A percentile compares a stretch with the other conserved stretches of the same genome.
These are phyloP conservation scores for Myripristis murdjan DNA, from an alignment of 2,797 vertebrate genomes.

Conservation along the genomic window DNA sequence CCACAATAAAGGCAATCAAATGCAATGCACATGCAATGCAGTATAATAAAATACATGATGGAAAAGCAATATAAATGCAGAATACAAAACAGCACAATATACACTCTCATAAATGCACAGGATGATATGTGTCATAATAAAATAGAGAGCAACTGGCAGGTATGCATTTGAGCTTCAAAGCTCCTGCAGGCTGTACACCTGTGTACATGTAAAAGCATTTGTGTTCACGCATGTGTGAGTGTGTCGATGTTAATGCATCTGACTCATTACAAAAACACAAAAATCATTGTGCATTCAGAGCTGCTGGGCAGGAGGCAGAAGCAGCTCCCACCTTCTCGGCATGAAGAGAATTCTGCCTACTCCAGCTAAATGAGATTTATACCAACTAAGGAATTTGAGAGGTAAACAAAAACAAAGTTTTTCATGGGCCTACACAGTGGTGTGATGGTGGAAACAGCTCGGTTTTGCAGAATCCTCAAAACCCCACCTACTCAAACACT, in stretches of 20 bases:
- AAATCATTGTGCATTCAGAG: background rate
- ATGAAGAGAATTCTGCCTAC: background rate
- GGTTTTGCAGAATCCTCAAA: constrained; percentile 21
- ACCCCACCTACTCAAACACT: constrained; percentile 4
- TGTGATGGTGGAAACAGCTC: background rate
- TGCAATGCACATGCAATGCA: too few species aligned
- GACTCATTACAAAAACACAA: background rate
- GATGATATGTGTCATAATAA: too few species aligned
- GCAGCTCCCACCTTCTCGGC: background rate
- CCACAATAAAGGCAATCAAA: too few species aligned
- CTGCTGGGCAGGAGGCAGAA: background rate
- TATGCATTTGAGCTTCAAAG: too few species aligned
- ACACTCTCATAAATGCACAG: too few species aligned
- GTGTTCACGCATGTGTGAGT: too few species aligned
- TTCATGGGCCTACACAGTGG: background rate
- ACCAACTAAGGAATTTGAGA: background rate
- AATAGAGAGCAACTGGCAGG: too few species aligned
- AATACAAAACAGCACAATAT: too few species aligned
- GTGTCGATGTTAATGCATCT: background rate
- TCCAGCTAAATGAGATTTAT: constrained; percentile 1
- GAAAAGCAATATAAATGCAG: too few species aligned
- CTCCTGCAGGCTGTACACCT: too few species aligned
- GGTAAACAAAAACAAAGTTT: background rate
- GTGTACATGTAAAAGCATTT: too few species aligned
- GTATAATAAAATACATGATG: too few species aligned